Base-by-base conservation (phyloP, 2,113 vertebrate species). In the Clarias gariepinus region DNA sequence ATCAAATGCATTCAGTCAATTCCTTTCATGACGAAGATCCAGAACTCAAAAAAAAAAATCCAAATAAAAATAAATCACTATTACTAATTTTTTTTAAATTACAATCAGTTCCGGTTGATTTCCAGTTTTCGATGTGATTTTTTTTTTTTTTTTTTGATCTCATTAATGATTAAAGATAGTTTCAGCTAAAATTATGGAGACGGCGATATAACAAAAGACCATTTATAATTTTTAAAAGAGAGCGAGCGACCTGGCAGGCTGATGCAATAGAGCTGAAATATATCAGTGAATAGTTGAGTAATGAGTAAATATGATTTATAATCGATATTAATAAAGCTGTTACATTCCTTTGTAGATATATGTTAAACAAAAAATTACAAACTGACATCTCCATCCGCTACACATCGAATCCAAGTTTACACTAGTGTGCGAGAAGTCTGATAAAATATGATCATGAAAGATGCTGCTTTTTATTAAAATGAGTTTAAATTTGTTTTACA, bases 1-100 rank as follows among this genome's bases (percentile, higher is more conserved):
- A 83, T 58, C 8, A 15, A 47, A 57, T 58, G 28, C 63, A 25
- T 80, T 87, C 80, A 64, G 57, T 82, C 85, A 63, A 13, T 60
- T 63, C 68, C 25, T 73, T 58, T 12, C 61, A 12, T 21, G 6
- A 74, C 19, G 30, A 21, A 69, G 53, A 57, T 23, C 47, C 74
- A 57, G 25, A 19, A 18, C 41, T 15, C 61, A 52, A 28, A 53
- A 85, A 12, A 77, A 63, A 63, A 2, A 41, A 0, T 9, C 0
- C 28, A 77, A 68, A 33, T 12, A 23, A 47, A 7, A 47, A 47
- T 47, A 47, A 47, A 47, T 47, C 8, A 47, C 7, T 47, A 47
- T 47, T 47, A 36, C 33, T 33, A 52, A 57, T 25, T 19, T 61
- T 47, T 52, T 36, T 30, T 58, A 83, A 74, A 63, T 33, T 10